Evolutionary conservation across 1,140 invertebrate genomes (phyloP).

Genomic region (Lanistes nyassanus): DNA sequence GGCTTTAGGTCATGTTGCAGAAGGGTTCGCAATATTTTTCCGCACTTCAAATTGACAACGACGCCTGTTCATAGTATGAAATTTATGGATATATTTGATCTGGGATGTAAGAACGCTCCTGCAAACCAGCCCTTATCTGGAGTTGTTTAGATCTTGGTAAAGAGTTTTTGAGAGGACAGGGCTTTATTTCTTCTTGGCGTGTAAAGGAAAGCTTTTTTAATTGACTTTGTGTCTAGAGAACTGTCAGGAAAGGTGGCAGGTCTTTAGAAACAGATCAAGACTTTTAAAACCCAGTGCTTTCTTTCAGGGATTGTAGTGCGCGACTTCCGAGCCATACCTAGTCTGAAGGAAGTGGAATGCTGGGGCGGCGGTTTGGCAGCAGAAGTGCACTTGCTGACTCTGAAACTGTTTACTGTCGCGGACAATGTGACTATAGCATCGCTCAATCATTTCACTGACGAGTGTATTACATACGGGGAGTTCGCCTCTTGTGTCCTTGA

Average conservation of each 20-base stretch:
- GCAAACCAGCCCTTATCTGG: too few species aligned
- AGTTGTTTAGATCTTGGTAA: too few species aligned
- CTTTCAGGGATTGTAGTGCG: constrained; percentile 8
- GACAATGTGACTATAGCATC: not conserved
- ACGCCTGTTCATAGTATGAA: too few species aligned
- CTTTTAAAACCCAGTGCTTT: not conserved
- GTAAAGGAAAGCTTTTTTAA: too few species aligned
- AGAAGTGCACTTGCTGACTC: constrained; percentile 2
- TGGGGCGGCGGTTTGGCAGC: not conserved
- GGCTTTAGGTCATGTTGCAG: too few species aligned
- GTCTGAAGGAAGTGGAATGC: constrained; percentile 22
- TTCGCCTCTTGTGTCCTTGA: constrained; percentile 12
- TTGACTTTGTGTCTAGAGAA: not conserved
- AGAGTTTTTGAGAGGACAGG: too few species aligned
- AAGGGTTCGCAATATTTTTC: too few species aligned
- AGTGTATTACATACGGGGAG: constrained; percentile 11
- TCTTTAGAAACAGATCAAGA: too few species aligned
- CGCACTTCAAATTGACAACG: too few species aligned
- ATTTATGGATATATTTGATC: too few species aligned
- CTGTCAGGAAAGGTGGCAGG: not conserved
- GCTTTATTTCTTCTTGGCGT: too few species aligned
- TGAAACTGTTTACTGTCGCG: constrained; percentile 6
- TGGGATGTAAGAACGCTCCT: too few species aligned
- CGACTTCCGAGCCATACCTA: constrained; percentile 10
- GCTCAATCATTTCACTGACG: constrained; percentile 9